These are phyloP conservation scores for Montifringilla adamsi DNA, from an alignment of 2,113 vertebrate species.

Conservation along the genomic window DNA sequence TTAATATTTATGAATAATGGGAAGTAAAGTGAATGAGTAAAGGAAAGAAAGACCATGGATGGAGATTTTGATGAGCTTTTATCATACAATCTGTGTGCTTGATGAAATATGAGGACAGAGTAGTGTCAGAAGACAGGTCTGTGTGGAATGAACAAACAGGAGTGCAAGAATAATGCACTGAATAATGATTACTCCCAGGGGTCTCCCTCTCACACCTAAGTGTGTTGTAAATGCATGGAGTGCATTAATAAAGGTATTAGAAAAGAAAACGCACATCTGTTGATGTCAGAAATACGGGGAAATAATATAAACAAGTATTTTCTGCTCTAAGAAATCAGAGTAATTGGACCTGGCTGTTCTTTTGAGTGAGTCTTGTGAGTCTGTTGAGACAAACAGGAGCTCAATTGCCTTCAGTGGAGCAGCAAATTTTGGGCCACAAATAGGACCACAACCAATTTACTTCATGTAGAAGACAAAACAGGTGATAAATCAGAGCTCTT, in stretches of 20 bases:
- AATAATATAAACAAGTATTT: slow-evolving; percentile 20
- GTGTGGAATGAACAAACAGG: slow-evolving; percentile 51
- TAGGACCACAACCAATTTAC: not conserved
- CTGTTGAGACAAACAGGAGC: slow-evolving; percentile 6
- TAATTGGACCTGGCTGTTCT: slow-evolving; percentile 11
- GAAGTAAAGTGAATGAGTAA: slow-evolving; percentile 60
- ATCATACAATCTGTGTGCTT: slow-evolving; percentile 59
- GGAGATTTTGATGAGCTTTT: slow-evolving; percentile 72
- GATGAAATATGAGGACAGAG: slow-evolving; percentile 63
- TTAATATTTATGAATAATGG: slow-evolving; percentile 68
- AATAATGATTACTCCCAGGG: slow-evolving; percentile 35
- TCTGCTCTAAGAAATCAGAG: slow-evolving; percentile 56
- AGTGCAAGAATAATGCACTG: not conserved
- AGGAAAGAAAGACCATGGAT: slow-evolving; percentile 48
- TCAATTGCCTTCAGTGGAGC: not conserved
- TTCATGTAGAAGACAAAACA: not conserved
- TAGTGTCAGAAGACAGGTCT: slow-evolving; percentile 49
- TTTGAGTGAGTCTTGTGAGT: not conserved
- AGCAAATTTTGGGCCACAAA: not conserved
- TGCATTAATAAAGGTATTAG: slow-evolving; percentile 35
- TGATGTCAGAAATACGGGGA: slow-evolving; percentile 31
- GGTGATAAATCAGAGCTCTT: not conserved
- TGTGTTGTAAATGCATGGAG: slow-evolving; percentile 43
- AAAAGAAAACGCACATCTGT: slow-evolving; percentile 18
- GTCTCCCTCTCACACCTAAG: not conserved